Evolutionary conservation across 1,140 invertebrate species (phyloP), one percentile per base, ranked within the genome.

Genomic region (Coptotermes formosanus): DNA sequence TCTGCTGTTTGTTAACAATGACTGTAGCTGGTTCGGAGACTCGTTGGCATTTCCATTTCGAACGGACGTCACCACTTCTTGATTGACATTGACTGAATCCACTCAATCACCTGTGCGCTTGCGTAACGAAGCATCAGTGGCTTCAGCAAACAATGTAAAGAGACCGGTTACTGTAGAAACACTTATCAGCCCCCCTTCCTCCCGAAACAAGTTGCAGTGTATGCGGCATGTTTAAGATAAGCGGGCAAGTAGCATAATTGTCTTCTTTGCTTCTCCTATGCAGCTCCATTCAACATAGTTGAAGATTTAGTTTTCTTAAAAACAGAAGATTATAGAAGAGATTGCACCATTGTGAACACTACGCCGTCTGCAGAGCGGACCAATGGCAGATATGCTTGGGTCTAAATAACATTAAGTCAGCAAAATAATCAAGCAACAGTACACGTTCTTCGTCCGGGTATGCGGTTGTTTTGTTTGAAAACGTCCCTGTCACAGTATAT

Each of bases 51-150:
- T 75, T 75, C 64, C 64, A 75, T 75, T 75, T 14, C 8, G n/a
- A 30, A 75, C 30, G 64, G 64, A 75, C 64, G 64, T n/a, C 25
- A 75, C 64, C 64, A 30, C 64, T 75, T 75, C 64, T 75, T 75
- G 64, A 75, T 75, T 75, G 64, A 75, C 64, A 75, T n/a, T 75
- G 64, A 75, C 64, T 75, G 64, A 75, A 75, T 25, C 64, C 25
- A 30, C 64, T 75, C 64, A 75, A 75, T 75, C 64, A 75, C 64
- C 64, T 75, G 59, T 30, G n/a, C 64, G 64, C n/a, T 30, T 75
- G 64, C 64, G 64, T 30, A 75, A 55, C 52, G 19, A 12, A 55
- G 14, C 14, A 19, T 55, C 52, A 55, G 52, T 16, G 19, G 6
- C 25, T 75, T n/a, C 23, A 21, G 25, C 21, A 7, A 64, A 64